Conservation (phyloP, 2,113 vertebrate species). For the Mugil cephalus region DNA sequence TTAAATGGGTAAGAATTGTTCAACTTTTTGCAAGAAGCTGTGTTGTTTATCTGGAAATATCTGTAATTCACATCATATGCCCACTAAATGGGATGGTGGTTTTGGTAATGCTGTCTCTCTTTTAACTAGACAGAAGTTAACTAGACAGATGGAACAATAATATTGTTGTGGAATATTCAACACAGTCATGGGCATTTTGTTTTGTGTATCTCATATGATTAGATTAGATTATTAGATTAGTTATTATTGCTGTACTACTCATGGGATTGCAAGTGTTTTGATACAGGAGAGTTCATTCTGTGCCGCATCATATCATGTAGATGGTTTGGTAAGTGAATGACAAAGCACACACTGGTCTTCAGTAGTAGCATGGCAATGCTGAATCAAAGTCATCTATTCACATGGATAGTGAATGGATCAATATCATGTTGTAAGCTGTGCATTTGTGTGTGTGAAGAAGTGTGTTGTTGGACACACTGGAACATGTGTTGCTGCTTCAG, state of each 20-base stretch:
- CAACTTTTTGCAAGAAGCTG: slow-evolving; percentile 10
- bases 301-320: neutral
- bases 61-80: slow-evolving; percentile 56
- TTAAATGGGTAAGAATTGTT: slow-evolving; percentile 30
- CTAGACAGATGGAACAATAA: slow-evolving; percentile 35
- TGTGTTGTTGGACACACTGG: slow-evolving; percentile 30
- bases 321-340: slow-evolving; percentile 31
- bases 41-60: slow-evolving; percentile 31
- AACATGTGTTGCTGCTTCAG: slow-evolving; percentile 48
- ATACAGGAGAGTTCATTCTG: neutral
- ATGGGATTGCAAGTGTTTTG: neutral
- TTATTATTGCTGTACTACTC: neutral
- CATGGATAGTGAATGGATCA: slow-evolving; percentile 62
- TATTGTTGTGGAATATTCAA: slow-evolving; percentile 32
- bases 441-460: slow-evolving; percentile 41
- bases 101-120: slow-evolving; percentile 41
- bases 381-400: slow-evolving; percentile 20
- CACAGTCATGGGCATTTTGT: slow-evolving; percentile 21
- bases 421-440: slow-evolving; percentile 37
- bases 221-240: slow-evolving; percentile 26
- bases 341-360: slow-evolving; percentile 38
- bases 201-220: slow-evolving; percentile 30
- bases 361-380: slow-evolving; percentile 19
- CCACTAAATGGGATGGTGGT: slow-evolving; percentile 46
- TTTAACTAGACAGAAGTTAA: slow-evolving; percentile 46